These are phyloP conservation scores for Trichomalopsis sarcophagae DNA, from an alignment of 1,140 invertebrate species.

Conservation along the genomic window DNA sequence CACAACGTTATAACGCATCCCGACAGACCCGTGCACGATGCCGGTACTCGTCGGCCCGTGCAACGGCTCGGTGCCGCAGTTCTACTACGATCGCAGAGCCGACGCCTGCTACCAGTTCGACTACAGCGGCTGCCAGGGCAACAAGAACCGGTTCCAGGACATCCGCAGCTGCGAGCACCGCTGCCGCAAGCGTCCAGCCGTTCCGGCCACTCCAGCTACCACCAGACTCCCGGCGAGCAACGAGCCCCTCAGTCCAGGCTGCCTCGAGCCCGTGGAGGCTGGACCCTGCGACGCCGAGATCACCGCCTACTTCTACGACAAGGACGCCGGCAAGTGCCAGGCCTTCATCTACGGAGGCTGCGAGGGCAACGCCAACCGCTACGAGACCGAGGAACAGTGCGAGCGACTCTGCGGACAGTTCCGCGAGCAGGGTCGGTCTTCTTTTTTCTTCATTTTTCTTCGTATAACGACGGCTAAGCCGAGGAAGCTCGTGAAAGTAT, in stretches of 20 bases:
- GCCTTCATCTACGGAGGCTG: slow-evolving; percentile 89
- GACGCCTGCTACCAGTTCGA: slow-evolving; percentile 82
- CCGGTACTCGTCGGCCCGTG: slow-evolving; percentile 85
- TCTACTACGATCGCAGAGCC: slow-evolving; percentile 82
- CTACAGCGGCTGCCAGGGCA: slow-evolving; percentile 83
- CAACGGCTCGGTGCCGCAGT: slow-evolving; percentile 79
- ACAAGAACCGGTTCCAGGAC: slow-evolving; percentile 80
- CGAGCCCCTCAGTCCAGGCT: slow-evolving; percentile 72
- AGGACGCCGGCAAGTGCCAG: slow-evolving; percentile 76
- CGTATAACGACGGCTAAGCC: too few relatives aligned
- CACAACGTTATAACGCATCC: background rate
- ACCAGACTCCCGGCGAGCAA: slow-evolving; percentile 30
- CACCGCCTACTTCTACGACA: slow-evolving; percentile 86
- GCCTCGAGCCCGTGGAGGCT: slow-evolving; percentile 78
- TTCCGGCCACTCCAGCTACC: slow-evolving; percentile 7
- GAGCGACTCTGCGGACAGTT: slow-evolving; percentile 86
- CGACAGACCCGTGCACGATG: slow-evolving; percentile 82
- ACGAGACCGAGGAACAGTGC: slow-evolving; percentile 87
- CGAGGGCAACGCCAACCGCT: slow-evolving; percentile 89
- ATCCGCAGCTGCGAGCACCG: slow-evolving; percentile 72
- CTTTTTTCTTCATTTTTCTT: slow-evolving; percentile 50
- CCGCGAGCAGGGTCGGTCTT: slow-evolving; percentile 79
- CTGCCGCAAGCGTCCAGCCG: slow-evolving; percentile 60
- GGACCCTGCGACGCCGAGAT: slow-evolving; percentile 83
- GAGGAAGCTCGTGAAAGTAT: background rate